Conservation (phyloP, 1,140 invertebrate genomes). For the Eueides isabella region DNA sequence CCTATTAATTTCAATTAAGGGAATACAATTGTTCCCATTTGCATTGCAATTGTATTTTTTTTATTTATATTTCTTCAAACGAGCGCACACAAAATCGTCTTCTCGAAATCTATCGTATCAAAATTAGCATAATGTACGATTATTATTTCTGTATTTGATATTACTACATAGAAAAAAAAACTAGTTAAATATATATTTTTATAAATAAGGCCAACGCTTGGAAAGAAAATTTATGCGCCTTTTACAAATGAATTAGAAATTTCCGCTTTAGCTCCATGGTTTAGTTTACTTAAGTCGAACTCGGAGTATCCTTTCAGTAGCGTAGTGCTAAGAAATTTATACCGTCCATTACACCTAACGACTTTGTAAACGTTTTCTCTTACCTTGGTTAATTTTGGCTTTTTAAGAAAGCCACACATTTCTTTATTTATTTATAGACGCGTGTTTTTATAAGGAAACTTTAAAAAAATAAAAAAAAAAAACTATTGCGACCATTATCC, state of each 20-base stretch:
- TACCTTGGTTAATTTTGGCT: background rate
- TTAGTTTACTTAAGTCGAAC: constrained; percentile 5
- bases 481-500: no score
- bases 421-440: background rate
- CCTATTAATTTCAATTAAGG: no score
- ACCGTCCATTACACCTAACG: background rate
- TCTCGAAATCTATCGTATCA: no score
- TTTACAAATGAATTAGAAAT: background rate
- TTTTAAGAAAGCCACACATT: background rate
- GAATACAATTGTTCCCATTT: no score
- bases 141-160: no score
- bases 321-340: constrained; percentile 7
- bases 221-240: background rate
- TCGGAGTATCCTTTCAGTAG: constrained; percentile 4
- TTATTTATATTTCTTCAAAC: no score
- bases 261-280: background rate
- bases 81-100: no score
- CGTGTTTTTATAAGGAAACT: background rate
- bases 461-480: background rate
- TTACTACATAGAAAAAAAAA: no score
- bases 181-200: no score
- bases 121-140: no score
- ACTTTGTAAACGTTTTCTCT: constrained; percentile 5
- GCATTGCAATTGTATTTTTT: no score
- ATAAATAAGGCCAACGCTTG: background rate